A percentile compares a stretch with the other conserved stretches of the same genome.
These are phyloP conservation scores for Cephus rjabovi DNA, from an alignment of 2,888 invertebrate genomes.

Conservation along the genomic window DNA sequence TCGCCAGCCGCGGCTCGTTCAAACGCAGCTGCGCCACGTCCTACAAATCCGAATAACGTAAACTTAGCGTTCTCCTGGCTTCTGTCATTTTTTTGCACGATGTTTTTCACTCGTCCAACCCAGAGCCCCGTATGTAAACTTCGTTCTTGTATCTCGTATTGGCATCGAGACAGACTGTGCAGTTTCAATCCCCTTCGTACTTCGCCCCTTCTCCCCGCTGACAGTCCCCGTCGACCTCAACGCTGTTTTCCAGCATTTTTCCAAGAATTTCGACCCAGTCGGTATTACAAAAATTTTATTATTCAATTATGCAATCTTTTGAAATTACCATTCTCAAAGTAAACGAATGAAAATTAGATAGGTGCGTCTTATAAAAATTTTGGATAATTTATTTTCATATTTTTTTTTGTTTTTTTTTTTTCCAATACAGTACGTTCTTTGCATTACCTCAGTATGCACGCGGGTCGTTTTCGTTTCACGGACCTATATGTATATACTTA, in stretches of 20 bases:
- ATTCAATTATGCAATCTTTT: not conserved
- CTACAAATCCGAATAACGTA: not conserved
- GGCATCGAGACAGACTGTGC: not conserved
- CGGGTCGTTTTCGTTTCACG: not conserved
- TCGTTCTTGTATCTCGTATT: not conserved
- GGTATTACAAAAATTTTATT: not conserved
- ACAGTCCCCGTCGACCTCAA: not conserved
- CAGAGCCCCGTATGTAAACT: not conserved
- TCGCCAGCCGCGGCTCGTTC: not conserved
- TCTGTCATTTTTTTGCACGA: not conserved
- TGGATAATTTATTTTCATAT: too few relatives aligned
- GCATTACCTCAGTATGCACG: not conserved
- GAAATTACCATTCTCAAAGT: too few relatives aligned
- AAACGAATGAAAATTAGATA: too few relatives aligned
- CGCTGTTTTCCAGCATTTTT: not conserved
- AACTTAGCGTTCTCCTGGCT: not conserved
- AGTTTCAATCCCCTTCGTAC: not conserved
- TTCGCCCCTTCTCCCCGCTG: not conserved
- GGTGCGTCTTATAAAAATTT: not conserved
- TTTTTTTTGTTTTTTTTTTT: not conserved
- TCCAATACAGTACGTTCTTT: not conserved
- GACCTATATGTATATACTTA: not conserved
- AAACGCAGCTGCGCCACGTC: not conserved
- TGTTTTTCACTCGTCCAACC: not conserved
- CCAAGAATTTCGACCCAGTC: not conserved